Evolutionary conservation across 2,113 vertebrate species (phyloP).

Genomic region (Megaceryle torquata): DNA sequence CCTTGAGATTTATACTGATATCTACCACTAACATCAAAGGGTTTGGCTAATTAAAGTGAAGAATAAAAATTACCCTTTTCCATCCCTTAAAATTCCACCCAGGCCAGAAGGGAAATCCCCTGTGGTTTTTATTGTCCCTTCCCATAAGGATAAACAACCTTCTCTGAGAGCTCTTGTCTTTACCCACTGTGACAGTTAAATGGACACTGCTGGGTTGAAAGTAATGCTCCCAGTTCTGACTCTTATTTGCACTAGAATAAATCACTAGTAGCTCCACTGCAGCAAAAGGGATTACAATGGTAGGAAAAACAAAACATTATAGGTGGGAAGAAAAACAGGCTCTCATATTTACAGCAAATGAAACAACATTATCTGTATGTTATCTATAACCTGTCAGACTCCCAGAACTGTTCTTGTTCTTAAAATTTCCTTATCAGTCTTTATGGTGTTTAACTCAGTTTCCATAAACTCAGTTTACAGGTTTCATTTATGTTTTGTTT

Average conservation of each 20-base stretch:
- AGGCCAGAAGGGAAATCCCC: constrained; percentile 44
- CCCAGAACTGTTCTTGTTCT: not conserved
- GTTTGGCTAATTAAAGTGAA: constrained; percentile 36
- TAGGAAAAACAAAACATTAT: not conserved
- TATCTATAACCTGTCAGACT: not conserved
- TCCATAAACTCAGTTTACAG: not conserved
- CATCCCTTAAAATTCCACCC: constrained; percentile 42
- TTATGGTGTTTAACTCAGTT: not conserved
- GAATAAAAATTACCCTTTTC: constrained; percentile 56
- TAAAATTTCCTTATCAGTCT: not conserved
- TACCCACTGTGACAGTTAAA: constrained; percentile 59
- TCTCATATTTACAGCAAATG: not conserved
- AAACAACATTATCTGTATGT: not conserved
- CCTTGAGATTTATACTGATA: constrained; percentile 52
- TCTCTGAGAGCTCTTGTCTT: constrained; percentile 46
- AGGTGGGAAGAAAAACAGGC: not conserved
- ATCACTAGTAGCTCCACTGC: not conserved
- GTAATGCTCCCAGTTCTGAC: constrained; percentile 22
- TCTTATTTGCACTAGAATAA: constrained; percentile 43
- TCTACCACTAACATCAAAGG: constrained; percentile 48
- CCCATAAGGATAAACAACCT: constrained; percentile 55
- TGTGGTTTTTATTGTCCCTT: constrained; percentile 60
- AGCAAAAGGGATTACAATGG: not conserved
- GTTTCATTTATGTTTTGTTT: not conserved
- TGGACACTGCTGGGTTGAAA: constrained; percentile 62